Base-by-base conservation (phyloP, 2,113 vertebrate genomes). In the Pimephales promelas region DNA sequence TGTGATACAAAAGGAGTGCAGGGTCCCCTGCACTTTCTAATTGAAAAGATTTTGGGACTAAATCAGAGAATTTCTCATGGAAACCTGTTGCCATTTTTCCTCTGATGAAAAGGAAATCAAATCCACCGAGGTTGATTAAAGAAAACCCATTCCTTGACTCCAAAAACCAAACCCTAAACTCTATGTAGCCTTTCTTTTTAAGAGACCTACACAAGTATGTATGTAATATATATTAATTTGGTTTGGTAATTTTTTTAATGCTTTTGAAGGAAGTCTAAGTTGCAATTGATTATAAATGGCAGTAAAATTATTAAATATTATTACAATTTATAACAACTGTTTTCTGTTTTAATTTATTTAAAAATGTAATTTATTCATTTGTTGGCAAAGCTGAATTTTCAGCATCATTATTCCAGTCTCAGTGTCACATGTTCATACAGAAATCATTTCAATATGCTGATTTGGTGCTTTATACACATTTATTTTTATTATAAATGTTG, bases 1-100 rank as follows among this genome's bases (percentile, higher is more conserved):
- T 31, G 57, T 54, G 84, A 85, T 89, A 89, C 82, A 71, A 84
- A 89, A 86, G 73, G 80, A 71, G 62, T 56, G 64, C 68, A 82
- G 20, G 52, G 59, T 45, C 31, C n/a, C 59, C 59, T 24, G 52
- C 36, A 61, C 34, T 64, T 72, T 81, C 80, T 83, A 59, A 78
- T 73, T 83, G 80, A 82, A 82, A 78, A 72, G 66, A 71, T 80
- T 45, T 76, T 64, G 26, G 61, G 11, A 28, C 40, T 64, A 31
- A 77, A 78, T 78, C 61, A 43, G 31, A 52, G 45, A 59, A 24
- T 52, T 81, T 87, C 31, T 78, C 70, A 71, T 74, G 18, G 77
- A 79, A 84, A 81, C 70, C 78, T 40, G 26, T 45, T 14, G 64
- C 40, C 22, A 57, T 81, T 84, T 83, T 47, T 72, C 11, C 62